Percentiles rank a stretch among this genome's conserved stretches.
These are phyloP conservation scores for Branchinecta lindahli DNA, from an alignment of 1,140 invertebrate species.

Conservation along the genomic window DNA sequence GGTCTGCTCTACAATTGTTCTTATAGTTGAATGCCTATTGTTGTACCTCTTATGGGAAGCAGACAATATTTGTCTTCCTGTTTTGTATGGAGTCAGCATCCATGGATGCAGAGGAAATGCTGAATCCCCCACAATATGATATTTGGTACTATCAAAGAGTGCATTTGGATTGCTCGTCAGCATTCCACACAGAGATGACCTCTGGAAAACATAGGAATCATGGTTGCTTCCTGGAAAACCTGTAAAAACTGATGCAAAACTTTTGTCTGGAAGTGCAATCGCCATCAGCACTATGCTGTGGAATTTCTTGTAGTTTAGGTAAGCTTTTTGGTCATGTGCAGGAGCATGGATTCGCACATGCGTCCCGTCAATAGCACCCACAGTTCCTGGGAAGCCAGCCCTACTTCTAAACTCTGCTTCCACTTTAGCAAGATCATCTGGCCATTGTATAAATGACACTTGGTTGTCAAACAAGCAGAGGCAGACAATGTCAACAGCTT, in stretches of 20 bases:
- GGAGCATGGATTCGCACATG: conserved; percentile 15
- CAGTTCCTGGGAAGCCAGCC: conserved; percentile 12
- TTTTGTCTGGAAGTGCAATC: not conserved
- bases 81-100: not conserved
- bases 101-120: not conserved
- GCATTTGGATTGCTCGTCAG: not conserved
- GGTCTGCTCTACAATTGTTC: not conserved
- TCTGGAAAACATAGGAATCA: conserved; percentile 16
- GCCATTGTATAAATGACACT: conserved; percentile 12
- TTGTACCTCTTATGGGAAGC: not conserved
- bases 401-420: conserved; percentile 10
- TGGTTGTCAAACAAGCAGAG: conserved; percentile 3
- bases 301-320: conserved; percentile 16
- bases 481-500: not conserved
- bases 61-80: not conserved
- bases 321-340: conserved; percentile 14
- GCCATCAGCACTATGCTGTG: conserved; percentile 15
- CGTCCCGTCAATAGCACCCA: conserved; percentile 16
- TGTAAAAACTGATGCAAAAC: conserved; percentile 13
- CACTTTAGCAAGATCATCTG: not conserved
- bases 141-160: not conserved
- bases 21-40: not conserved
- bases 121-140: not conserved
- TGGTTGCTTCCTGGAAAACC: conserved; percentile 18
- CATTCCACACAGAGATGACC: not conserved